phyloP scores from a whole-genome alignment of 2,888 invertebrate genomes.

The Encarsia formosa region DNA sequence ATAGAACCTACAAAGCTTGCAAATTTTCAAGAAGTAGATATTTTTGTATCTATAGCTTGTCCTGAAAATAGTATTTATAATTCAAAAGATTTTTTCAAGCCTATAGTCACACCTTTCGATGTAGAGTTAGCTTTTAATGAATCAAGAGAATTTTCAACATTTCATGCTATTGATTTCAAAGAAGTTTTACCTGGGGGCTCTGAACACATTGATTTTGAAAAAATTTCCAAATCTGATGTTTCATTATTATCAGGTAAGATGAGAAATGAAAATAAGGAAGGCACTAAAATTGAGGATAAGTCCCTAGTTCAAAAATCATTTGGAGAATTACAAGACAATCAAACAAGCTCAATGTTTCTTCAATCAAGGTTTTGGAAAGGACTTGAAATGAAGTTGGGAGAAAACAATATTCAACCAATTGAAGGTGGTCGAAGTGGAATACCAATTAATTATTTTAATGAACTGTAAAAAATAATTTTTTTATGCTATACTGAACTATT shows the following conservation, averaged over 20 bases:
- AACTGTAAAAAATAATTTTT: too few species aligned
- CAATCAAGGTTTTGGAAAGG: constrained; percentile 77
- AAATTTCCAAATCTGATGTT: constrained; percentile 57
- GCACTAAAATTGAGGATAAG: constrained; percentile 34
- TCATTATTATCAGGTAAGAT: constrained; percentile 74
- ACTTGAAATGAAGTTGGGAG: constrained; percentile 74
- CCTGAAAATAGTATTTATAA: constrained; percentile 83
- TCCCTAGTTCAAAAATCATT: constrained; percentile 35
- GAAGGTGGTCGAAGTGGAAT: constrained; percentile 74
- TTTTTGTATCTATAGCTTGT: constrained; percentile 88
- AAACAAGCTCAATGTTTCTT: constrained; percentile 63
- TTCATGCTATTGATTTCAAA: constrained; percentile 71
- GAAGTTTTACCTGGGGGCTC: constrained; percentile 65
- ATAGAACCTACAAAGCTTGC: constrained; percentile 92
- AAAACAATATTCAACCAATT: constrained; percentile 65
- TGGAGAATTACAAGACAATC: constrained; percentile 51
- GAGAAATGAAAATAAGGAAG: constrained; percentile 49
- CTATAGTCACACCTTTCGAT: constrained; percentile 89
- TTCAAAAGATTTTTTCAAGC: constrained; percentile 81
- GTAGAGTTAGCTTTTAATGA: constrained; percentile 78
- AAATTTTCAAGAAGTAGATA: constrained; percentile 89
- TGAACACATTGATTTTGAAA: constrained; percentile 52
- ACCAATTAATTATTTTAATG: constrained; percentile 66
- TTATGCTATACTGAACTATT: too few species aligned
- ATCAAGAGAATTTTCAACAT: constrained; percentile 54